A percentile compares a stretch with the other conserved stretches of the same genome.
These are phyloP conservation scores for Microctonus brassicae DNA, from an alignment of 2,888 invertebrate species.

Conservation along the genomic window DNA sequence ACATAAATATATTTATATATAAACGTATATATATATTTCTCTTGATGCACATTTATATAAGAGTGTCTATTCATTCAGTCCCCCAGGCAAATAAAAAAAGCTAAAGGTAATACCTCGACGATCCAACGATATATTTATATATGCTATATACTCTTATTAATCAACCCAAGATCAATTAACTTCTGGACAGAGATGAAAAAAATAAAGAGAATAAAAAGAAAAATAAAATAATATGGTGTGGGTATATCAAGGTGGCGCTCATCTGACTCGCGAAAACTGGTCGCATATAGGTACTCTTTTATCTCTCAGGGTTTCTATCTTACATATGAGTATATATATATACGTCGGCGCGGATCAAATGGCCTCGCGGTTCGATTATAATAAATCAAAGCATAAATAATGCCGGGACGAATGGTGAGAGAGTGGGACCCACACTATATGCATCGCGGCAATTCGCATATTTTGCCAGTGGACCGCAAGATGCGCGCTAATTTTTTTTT, in stretches of 20 bases:
- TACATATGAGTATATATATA: not conserved
- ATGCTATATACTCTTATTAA: constrained; percentile 31
- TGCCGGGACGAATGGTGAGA: constrained; percentile 62
- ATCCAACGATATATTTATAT: too few relatives aligned
- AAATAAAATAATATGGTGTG: constrained; percentile 8
- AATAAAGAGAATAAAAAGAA: not conserved
- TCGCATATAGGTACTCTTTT: constrained; percentile 1
- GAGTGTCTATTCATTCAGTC: constrained; percentile 2
- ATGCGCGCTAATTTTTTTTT: constrained; percentile 24
- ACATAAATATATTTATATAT: too few relatives aligned
- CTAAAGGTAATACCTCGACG: not conserved
- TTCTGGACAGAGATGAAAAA: constrained; percentile 24
- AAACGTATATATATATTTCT: not conserved
- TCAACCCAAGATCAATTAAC: constrained; percentile 40
- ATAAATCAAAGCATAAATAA: constrained; percentile 70
- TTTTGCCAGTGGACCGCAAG: constrained; percentile 1
- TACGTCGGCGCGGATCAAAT: constrained; percentile 33
- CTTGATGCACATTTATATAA: not conserved
- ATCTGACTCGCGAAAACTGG: constrained; percentile 28
- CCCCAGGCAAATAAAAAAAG: not conserved
- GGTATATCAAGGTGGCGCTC: constrained; percentile 36
- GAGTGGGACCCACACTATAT: constrained; percentile 23
- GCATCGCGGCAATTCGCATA: constrained; percentile 29
- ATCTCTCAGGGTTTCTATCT: not conserved
- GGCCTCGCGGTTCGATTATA: constrained; percentile 63